Base-by-base conservation (phyloP, 2,113 vertebrate genomes). In the Corydoras sp. region DNA sequence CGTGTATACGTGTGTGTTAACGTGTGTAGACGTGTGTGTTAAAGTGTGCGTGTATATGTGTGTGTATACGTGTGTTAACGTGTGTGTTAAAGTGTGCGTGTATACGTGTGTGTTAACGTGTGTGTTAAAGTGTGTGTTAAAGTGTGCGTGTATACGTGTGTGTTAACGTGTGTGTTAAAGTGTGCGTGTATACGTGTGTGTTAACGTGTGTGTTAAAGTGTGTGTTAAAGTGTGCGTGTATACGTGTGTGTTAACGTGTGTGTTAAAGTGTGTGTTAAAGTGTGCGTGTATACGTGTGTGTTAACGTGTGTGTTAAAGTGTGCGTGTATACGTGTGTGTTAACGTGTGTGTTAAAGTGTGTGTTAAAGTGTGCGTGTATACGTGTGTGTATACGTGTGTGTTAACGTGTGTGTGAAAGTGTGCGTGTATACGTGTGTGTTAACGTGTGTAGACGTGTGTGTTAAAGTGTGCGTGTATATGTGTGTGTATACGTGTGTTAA, bases 31-130 rank as follows among this genome's bases (percentile, higher is more conserved):
- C n/a, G 61, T 61, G 65, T 61, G 71, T 61, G 61, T 53, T n/a
- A n/a, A n/a, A n/a, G 63, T 66, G 64, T 66, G 18, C 24, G 35
- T 65, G 62, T 65, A 18, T 65, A 10, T 65, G 43, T 65, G 67
- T 59, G 67, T 69, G 67, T 66, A n/a, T n/a, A n/a, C n/a, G 58
- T 68, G 61, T 61, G 65, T 61, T n/a, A n/a, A n/a, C n/a, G 71
- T 61, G 61, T 53, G 67, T 67, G 63, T 66, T n/a, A n/a, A n/a
- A n/a, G 64, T 66, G 18, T 50, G 35, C 50, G 62, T 65, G 43
- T 65, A n/a, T n/a, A n/a, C n/a, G 15, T 65, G 43, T 65, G 67
- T 59, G 67, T 69, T n/a, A n/a, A n/a, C n/a, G 67, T 66, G 58
- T 68, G 61, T 61, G 65, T 61, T n/a, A n/a, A n/a, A n/a, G 71